Evolutionary conservation across 2,888 invertebrate genomes (phyloP).

Genomic region (Pogonocherus hispidulus): DNA sequence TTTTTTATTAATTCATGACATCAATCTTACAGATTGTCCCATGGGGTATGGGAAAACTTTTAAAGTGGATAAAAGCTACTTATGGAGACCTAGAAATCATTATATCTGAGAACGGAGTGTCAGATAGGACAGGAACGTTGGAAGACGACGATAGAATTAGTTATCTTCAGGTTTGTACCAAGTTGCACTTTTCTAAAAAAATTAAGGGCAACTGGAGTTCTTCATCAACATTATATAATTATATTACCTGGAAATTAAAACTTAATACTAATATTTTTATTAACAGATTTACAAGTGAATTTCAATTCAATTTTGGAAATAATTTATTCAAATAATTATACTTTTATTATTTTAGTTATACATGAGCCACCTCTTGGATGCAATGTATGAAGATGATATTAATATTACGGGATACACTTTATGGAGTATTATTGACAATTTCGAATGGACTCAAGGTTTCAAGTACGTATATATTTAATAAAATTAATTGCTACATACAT

Average conservation of each 20-base stretch:
- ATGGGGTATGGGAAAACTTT: constrained; percentile 73
- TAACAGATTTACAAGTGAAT: too few relatives aligned
- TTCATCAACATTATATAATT: too few relatives aligned
- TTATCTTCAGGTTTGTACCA: constrained; percentile 69
- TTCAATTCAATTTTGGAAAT: too few relatives aligned
- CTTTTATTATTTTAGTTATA: constrained; percentile 44
- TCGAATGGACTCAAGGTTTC: constrained; percentile 74
- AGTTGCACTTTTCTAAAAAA: constrained; percentile 61
- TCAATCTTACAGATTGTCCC: constrained; percentile 74
- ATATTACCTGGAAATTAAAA: too few relatives aligned
- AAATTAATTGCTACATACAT: not conserved
- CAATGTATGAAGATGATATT: constrained; percentile 65
- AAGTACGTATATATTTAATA: constrained; percentile 60
- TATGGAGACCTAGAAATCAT: constrained; percentile 74
- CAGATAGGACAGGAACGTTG: constrained; percentile 69
- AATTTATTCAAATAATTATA: too few relatives aligned
- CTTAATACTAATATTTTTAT: too few relatives aligned
- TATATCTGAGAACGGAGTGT: constrained; percentile 75
- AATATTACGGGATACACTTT: constrained; percentile 72
- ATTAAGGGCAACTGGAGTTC: too few relatives aligned
- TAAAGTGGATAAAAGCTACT: constrained; percentile 73
- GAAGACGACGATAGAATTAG: constrained; percentile 72
- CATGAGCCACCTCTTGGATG: constrained; percentile 59
- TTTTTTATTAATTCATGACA: too few relatives aligned
- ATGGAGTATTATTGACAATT: constrained; percentile 76